Base-by-base conservation (phyloP, 2,113 vertebrate genomes). In the Sander vitreus region DNA sequence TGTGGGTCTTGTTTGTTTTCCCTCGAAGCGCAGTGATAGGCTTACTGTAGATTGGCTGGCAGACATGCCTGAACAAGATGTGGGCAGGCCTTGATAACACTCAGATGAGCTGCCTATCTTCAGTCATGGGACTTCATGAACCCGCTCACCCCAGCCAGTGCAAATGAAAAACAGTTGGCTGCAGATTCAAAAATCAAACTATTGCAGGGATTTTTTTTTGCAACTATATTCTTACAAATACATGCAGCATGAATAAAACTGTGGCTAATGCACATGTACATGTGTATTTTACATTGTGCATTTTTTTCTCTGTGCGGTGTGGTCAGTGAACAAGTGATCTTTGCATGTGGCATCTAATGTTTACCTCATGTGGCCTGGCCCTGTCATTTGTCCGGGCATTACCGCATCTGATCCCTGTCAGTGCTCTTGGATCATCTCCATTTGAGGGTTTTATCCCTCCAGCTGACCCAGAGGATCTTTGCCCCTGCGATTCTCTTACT, bases 41-140 rank as follows among this genome's bases (percentile, higher is more conserved):
- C 80, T 89, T 78, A 43, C 39, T 43, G 39, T 39, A 89, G 85
- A 88, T 85, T 82, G 88, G 78, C 87, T 87, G 83, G 86, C 85
- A 85, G 91, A 93, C 92, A 69, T 90, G 92, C 89, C 88, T 86
- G 85, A 85, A 93, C 92, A 93, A 89, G 90, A 91, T 91, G 88
- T 91, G 86, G 89, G 83, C 85, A 81, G 86, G 86, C 71, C 78
- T 80, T 76, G 90, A 92, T 89, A 92, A 87, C 83, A 84, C 81
- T 88, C 89, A 80, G 85, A 92, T 89, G 85, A 89, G 85, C 66
- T 69, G 80, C 82, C 83, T 93, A 90, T 92, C 92, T 91, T 86
- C 27, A 25, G 90, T 94, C 89, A 92, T 91, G 86, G 70, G 89
- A 91, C 82, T 88, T 47, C 11, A 19, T 89, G 92, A 15, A 93